A percentile compares a stretch with the other conserved stretches of the same genome.
These are phyloP conservation scores for Ciona savignyi DNA, from an alignment of 23 tunicate species.

Conservation along the genomic window DNA sequence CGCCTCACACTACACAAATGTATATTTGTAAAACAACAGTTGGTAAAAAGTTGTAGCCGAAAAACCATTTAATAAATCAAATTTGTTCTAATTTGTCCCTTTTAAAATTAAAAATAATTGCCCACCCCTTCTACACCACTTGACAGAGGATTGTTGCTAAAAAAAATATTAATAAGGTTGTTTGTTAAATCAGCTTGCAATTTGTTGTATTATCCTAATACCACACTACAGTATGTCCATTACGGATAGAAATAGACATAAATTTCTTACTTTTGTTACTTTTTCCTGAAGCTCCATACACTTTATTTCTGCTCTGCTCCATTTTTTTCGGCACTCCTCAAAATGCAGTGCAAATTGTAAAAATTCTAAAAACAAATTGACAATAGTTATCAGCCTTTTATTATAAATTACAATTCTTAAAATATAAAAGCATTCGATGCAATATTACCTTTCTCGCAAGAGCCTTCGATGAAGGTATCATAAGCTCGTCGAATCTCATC, in stretches of 20 bases:
- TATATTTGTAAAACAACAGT: not conserved
- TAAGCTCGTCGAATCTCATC: slow-evolving; percentile 60
- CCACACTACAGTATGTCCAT: no score
- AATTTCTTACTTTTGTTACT: slow-evolving; percentile 37
- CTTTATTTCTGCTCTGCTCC: slow-evolving; percentile 37
- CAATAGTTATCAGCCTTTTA: not conserved
- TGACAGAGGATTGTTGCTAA: no score
- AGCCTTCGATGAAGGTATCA: slow-evolving; percentile 33
- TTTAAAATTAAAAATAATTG: no score
- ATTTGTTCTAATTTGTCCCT: no score
- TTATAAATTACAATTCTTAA: not conserved
- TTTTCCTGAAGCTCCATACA: slow-evolving; percentile 55
- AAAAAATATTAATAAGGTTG: no score
- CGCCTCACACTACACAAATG: slow-evolving; percentile 46
- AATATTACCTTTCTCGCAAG: slow-evolving; percentile 67
- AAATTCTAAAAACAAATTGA: slow-evolving; percentile 25
- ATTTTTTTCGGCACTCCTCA: slow-evolving; percentile 54
- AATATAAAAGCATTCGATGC: not conserved
- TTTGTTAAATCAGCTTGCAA: no score
- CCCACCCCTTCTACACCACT: no score
- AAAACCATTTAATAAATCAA: not conserved
- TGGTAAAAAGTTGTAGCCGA: not conserved
- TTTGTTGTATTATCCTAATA: no score
- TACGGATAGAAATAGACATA: not conserved
- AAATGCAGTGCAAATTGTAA: slow-evolving; percentile 77